Conservation (phyloP, 2,797 vertebrate genomes). For the Siniperca undulata region DNA sequence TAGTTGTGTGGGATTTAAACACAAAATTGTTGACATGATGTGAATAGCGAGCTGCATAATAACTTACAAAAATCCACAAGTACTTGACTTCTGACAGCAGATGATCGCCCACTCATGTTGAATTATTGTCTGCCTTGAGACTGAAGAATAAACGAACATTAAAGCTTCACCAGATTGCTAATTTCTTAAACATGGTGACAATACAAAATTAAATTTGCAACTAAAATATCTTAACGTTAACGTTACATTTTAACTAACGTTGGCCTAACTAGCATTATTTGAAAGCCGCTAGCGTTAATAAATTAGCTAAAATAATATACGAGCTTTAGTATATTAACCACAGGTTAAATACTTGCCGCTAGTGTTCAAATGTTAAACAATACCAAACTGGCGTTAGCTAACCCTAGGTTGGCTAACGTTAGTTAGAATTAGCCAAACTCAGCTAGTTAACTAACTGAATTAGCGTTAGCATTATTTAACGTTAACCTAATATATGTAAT, state of each 20-base stretch:
- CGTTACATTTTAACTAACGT: neutral
- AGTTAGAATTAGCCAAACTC: neutral
- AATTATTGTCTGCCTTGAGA: neutral
- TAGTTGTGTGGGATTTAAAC: neutral
- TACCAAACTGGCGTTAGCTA: neutral
- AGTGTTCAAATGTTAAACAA: neutral
- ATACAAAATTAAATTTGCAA: neutral
- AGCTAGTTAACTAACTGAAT: neutral
- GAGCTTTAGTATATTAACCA: neutral
- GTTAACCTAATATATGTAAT: neutral
- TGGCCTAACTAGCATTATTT: too few species aligned
- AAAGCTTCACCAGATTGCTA: neutral
- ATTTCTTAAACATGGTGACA: neutral
- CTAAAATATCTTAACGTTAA: neutral
- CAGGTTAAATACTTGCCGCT: neutral
- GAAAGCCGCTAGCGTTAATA: too few species aligned
- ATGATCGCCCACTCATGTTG: conserved; percentile 19
- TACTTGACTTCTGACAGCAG: neutral
- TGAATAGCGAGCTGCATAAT: neutral
- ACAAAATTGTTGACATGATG: neutral
- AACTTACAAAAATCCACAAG: conserved; percentile 22
- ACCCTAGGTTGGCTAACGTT: neutral
- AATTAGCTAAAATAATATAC: neutral
- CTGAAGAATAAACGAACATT: neutral
- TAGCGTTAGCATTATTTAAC: neutral